These are phyloP conservation scores for Drosophila kokeensis DNA, from an alignment of 2,888 invertebrate species.

Conservation along the genomic window DNA sequence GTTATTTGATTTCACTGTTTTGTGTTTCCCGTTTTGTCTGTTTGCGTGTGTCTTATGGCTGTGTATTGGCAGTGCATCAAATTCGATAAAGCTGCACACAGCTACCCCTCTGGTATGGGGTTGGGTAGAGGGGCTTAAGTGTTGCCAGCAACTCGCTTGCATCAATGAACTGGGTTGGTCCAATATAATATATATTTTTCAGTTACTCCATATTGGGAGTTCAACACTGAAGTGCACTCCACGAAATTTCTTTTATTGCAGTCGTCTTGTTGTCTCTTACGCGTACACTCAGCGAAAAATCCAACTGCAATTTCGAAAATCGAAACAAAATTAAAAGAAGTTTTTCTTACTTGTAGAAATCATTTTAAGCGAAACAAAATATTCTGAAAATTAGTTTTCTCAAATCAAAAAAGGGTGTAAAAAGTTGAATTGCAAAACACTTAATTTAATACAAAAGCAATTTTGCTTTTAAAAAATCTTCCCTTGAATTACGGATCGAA, in stretches of 20 bases:
- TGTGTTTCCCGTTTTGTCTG: not conserved
- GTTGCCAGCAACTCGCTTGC: not conserved
- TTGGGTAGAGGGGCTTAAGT: not conserved
- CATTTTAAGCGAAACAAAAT: not conserved
- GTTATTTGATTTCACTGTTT: conserved; percentile 3
- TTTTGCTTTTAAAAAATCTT: not conserved
- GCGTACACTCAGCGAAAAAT: not conserved
- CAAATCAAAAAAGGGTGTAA: not conserved
- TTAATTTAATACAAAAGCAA: not conserved
- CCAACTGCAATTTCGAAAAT: not conserved
- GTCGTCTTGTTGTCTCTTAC: not conserved
- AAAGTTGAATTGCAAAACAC: not conserved
- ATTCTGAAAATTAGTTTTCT: not conserved
- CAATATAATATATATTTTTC: not conserved
- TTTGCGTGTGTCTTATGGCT: not conserved
- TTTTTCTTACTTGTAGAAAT: too few species aligned
- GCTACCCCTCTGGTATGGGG: not conserved
- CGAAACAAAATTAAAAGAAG: too few species aligned
- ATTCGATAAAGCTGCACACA: not conserved
- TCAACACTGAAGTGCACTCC: not conserved
- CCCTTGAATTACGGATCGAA: not conserved
- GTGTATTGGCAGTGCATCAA: not conserved
- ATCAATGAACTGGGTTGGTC: not conserved
- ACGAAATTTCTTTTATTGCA: not conserved
- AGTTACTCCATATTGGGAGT: not conserved